Conservation (phyloP, 2,888 invertebrate genomes). For the Neocrepidodera transversa region DNA sequence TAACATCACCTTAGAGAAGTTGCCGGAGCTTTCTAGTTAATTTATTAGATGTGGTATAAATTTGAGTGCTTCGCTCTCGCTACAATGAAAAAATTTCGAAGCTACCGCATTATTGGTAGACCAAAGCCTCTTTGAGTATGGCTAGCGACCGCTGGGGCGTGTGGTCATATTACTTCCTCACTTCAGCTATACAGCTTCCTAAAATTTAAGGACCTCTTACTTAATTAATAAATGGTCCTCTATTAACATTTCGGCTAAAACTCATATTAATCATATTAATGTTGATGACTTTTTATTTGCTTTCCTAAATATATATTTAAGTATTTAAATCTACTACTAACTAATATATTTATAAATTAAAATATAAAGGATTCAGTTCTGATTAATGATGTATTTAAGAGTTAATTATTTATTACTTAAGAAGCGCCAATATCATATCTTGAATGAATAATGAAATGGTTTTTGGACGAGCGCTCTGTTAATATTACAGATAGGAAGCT, state of each 20-base stretch:
- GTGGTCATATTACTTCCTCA: constrained; percentile 30
- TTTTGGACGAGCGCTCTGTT: no score
- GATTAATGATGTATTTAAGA: no score
- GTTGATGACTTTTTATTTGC: no score
- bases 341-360: no score
- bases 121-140: constrained; percentile 37
- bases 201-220: background rate
- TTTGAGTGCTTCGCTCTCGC: constrained; percentile 41
- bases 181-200: background rate
- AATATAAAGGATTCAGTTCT: no score
- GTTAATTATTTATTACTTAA: no score
- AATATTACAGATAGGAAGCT: no score
- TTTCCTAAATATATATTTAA: no score
- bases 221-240: background rate
- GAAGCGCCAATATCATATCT: no score
- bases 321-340: no score
- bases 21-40: constrained; percentile 34
- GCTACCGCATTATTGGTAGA: constrained; percentile 37
- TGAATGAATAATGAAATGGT: no score
- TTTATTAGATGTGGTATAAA: constrained; percentile 44
- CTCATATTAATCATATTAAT: no score
- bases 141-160: constrained; percentile 34
- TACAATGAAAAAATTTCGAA: constrained; percentile 41
- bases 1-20: constrained; percentile 47
- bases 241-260: constrained; percentile 8